Evolutionary conservation across 2,113 vertebrate genomes (phyloP), one percentile per base, ranked within the genome.

Genomic region (Brachypteracias leptosomus): DNA sequence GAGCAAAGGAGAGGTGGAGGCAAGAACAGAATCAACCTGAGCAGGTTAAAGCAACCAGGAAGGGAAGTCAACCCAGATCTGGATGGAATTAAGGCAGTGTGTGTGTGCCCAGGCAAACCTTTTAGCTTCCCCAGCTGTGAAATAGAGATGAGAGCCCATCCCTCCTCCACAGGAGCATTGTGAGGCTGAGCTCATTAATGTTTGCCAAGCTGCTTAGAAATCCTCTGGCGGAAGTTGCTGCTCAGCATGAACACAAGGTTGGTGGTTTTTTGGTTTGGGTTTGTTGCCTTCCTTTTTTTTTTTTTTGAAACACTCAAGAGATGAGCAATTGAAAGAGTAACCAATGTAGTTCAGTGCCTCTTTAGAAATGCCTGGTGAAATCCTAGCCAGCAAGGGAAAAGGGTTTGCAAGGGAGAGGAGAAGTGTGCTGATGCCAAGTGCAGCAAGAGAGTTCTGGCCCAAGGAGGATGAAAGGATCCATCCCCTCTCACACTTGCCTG

Each of bases 261-360:
- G 66, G 31, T 85, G 72, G 1, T 7, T 65, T 61, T 72, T 89
- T 5, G 29, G 33, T 29, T 36, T 62, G 55, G 4, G 28, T 22
- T 33, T 63, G 31, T 59, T 52, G 51, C 18, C 26, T 2, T 13
- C 18, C 26, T 2, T 13, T 44, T 28, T 55, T 28, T 57, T 11
- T 22, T 35, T 66, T 55, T 57, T 2, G 3, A 73, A 91, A 95
- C 49, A 51, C 63, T 36, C 15, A 79, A 88, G 82, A 78, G 92
- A 91, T 84, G 90, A 96, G 82, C 85, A 94, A 55, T 44, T 90
- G 90, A 93, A 95, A 83, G 91, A 72, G 73, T 42, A 78, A 89
- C 72, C 85, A 90, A 4, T 31, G 38, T 12, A 90, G 85, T 21
- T 92, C 82, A 49, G 14, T 86, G 85, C 63, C 85, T 94, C 78